Percentiles rank a stretch among this genome's conserved stretches.
phyloP scores from a whole-genome alignment of 1,140 invertebrate species.

The Glomeris maerens region DNA sequence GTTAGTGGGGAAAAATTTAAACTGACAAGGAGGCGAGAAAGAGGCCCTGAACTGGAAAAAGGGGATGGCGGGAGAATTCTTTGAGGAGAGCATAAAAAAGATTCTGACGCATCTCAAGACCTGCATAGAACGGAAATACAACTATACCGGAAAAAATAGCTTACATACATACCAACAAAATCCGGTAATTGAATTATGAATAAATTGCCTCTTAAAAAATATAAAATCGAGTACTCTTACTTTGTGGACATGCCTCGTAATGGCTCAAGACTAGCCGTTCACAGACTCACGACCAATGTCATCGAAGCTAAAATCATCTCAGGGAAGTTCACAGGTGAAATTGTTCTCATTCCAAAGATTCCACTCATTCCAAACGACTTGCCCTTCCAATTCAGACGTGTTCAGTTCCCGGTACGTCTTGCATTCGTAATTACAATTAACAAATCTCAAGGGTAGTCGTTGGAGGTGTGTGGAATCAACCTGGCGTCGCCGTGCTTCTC shows the following conservation, averaged over 20 bases:
- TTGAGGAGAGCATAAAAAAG: too few relatives aligned
- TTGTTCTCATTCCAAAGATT: conserved; percentile 31
- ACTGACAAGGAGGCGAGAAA: too few relatives aligned
- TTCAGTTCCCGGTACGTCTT: conserved; percentile 28
- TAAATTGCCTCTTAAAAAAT: too few relatives aligned
- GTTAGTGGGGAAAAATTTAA: too few relatives aligned
- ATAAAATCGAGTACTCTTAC: too few relatives aligned
- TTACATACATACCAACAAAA: too few relatives aligned
- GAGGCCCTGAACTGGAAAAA: too few relatives aligned
- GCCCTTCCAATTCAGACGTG: conserved; percentile 26
- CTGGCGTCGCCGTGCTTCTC: conserved; percentile 11
- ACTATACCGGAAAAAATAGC: conserved; percentile 23
- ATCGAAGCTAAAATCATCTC: conserved; percentile 31
- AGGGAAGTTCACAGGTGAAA: conserved; percentile 32
- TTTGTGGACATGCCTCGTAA: too few relatives aligned
- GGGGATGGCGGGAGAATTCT: too few relatives aligned
- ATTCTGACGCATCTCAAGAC: too few relatives aligned
- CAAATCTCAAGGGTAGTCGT: conserved; percentile 24
- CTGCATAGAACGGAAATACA: conserved; percentile 34
- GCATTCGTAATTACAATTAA: conserved; percentile 39
- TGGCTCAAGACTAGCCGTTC: conserved; percentile 22
- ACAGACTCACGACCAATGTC: conserved; percentile 12
- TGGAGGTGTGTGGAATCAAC: conserved; percentile 14
- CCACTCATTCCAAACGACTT: conserved; percentile 28
- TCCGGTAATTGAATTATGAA: too few relatives aligned